Conservation (phyloP, 2,888 invertebrate genomes). For the Operophtera brumata region DNA sequence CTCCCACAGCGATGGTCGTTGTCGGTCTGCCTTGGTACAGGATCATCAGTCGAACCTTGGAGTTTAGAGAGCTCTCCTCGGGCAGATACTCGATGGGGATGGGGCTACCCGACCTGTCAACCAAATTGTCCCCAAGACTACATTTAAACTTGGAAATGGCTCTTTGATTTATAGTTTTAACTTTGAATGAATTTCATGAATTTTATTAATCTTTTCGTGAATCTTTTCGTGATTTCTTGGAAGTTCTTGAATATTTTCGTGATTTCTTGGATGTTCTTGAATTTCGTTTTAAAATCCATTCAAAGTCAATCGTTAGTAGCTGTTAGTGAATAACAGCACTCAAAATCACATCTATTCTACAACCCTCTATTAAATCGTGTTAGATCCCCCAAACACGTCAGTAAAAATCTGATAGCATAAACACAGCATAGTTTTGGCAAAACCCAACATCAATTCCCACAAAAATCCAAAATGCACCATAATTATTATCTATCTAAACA, state of each 20-base stretch:
- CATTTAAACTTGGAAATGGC: slow-evolving; percentile 62
- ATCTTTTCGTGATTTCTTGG: background rate
- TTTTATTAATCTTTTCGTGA: too few relatives aligned
- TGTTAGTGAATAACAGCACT: slow-evolving; percentile 79
- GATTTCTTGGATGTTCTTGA: background rate
- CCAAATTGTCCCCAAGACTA: slow-evolving; percentile 72
- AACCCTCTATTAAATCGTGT: slow-evolving; percentile 34
- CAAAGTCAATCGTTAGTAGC: slow-evolving; percentile 78
- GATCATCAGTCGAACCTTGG: slow-evolving; percentile 91
- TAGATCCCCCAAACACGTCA: slow-evolving; percentile 21
- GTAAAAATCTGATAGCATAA: slow-evolving; percentile 31
- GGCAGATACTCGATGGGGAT: slow-evolving; percentile 96
- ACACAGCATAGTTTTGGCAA: slow-evolving; percentile 34
- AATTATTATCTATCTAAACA: slow-evolving; percentile 34
- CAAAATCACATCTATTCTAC: slow-evolving; percentile 50
- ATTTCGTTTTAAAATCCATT: slow-evolving; percentile 49
- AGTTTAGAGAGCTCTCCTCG: slow-evolving; percentile 94
- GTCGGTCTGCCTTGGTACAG: slow-evolving; percentile 95
- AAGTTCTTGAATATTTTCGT: background rate
- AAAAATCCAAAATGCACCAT: slow-evolving; percentile 42
- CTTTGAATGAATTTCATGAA: slow-evolving; percentile 63
- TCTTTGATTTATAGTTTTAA: slow-evolving; percentile 39
- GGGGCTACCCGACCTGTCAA: slow-evolving; percentile 91
- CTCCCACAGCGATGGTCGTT: slow-evolving; percentile 95
- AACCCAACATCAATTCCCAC: slow-evolving; percentile 37